Evolutionary conservation across 2,888 invertebrate species (phyloP), one percentile per base, ranked within the genome.

Genomic region (Cheilosia vernalis): DNA sequence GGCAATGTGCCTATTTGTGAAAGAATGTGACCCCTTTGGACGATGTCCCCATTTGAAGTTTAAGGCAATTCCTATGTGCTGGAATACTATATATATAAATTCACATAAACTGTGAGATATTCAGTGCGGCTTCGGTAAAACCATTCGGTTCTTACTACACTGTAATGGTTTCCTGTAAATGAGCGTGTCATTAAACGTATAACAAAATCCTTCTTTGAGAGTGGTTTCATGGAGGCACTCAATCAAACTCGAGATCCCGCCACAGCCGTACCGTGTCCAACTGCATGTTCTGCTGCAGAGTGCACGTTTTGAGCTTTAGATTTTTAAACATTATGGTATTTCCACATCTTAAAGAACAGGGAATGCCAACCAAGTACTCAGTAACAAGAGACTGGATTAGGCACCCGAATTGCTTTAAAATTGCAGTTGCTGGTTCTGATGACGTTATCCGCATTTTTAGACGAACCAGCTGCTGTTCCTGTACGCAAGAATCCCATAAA

Each of bases 361-460:
- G n/a, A n/a, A n/a, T n/a, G n/a, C n/a, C n/a, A n/a, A n/a, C n/a
- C 2, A 90, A 92, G 69, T 92, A 91, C 85, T 92, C 92, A 1
- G 93, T 93, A 89, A 93, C 93, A 1, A 90, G 94, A 87, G 93
- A 94, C 83, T 95, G 95, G 95, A 90, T 91, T n/a, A 93, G 92
- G n/a, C n/a, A n/a, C n/a, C n/a, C n/a, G 87, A 96, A 97, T 90
- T 94, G 94, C 58, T 94, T 95, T 1, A 97, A 97, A 92, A 93
- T 98, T 87, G 98, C 98, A 6, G 94, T 98, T n/a, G 97, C 96
- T 0, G 95, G 96, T 1, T 93, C 94, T 6, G 98, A 98, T 92
- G 98, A 98, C 91, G n/a, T n/a, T n/a, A n/a, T n/a, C n/a, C n/a
- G n/a, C n/a, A n/a, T n/a, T n/a, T n/a, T n/a, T n/a, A 0, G 94